A percentile compares a stretch with the other conserved stretches of the same genome.
These are phyloP conservation scores for Norana najaformis DNA, from an alignment of 2,888 invertebrate species.

Conservation along the genomic window DNA sequence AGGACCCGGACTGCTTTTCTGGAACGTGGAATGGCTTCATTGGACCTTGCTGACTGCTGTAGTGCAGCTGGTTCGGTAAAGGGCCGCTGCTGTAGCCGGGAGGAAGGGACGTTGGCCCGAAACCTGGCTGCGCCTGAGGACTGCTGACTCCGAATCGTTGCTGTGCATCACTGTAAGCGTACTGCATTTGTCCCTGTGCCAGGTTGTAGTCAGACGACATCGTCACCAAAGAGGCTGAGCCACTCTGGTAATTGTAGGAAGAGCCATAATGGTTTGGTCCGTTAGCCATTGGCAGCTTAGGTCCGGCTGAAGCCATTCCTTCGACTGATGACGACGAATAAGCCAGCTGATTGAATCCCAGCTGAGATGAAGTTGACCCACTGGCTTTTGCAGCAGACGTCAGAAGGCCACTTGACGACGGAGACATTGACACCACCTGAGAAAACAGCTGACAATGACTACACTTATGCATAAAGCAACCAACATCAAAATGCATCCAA, in stretches of 20 bases:
- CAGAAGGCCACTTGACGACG: neutral
- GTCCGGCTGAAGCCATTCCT: neutral
- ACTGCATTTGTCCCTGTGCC: constrained; percentile 18
- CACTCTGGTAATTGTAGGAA: neutral
- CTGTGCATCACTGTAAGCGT: neutral
- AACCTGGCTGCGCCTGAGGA: constrained; percentile 8
- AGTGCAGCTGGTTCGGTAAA: constrained; percentile 15
- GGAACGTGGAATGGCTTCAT: neutral
- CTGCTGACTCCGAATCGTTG: neutral
- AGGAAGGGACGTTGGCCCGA: neutral
- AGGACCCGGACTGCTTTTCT: neutral
- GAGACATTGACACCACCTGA: neutral
- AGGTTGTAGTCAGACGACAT: constrained; percentile 22
- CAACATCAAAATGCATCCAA: neutral
- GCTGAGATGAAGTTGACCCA: neutral
- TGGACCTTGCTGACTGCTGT: neutral
- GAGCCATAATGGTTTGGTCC: constrained; percentile 10
- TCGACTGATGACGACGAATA: neutral
- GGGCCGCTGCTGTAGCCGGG: constrained; percentile 15
- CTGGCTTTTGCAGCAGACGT: neutral
- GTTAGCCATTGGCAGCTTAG: neutral
- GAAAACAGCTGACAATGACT: neutral
- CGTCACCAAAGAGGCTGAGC: neutral
- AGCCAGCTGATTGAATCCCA: neutral
- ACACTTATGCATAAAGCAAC: neutral